These are phyloP conservation scores for Psylliodes chrysocephalus DNA, from an alignment of 2,888 invertebrate species.

Conservation along the genomic window DNA sequence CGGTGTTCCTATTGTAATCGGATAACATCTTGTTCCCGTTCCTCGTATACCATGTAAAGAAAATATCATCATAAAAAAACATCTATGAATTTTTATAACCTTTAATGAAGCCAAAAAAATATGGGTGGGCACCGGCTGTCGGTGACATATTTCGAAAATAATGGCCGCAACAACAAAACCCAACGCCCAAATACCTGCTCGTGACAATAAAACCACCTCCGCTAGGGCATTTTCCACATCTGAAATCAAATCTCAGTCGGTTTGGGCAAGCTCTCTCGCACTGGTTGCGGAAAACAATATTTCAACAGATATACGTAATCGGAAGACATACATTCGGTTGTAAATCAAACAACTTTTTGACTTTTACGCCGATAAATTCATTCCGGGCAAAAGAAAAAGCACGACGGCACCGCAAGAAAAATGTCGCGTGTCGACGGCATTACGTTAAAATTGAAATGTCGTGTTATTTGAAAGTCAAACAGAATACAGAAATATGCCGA, in stretches of 20 bases:
- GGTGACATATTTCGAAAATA: conserved; percentile 5
- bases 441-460: conserved; percentile 19
- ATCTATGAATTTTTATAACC: neutral
- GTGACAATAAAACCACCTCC: conserved; percentile 20
- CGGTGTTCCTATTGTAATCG: too few relatives aligned
- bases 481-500: conserved; percentile 1
- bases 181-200: conserved; percentile 3
- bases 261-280: conserved; percentile 16
- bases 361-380: conserved; percentile 34
- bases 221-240: conserved; percentile 8
- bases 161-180: conserved; percentile 4
- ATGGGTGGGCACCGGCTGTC: conserved; percentile 2
- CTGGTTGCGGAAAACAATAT: conserved; percentile 53
- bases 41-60: too few relatives aligned
- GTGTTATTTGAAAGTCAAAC: conserved; percentile 17
- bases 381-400: conserved; percentile 18
- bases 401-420: conserved; percentile 5
- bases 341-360: conserved; percentile 49
- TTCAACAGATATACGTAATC: conserved; percentile 57
- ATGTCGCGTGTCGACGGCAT: conserved; percentile 8
- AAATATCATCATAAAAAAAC: neutral
- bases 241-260: conserved; percentile 9
- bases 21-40: too few relatives aligned
- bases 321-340: conserved; percentile 52
- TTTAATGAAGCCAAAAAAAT: neutral